Evolutionary conservation across 1,140 invertebrate species (phyloP), one percentile per base, ranked within the genome.

Genomic region (Nebria ingens): DNA sequence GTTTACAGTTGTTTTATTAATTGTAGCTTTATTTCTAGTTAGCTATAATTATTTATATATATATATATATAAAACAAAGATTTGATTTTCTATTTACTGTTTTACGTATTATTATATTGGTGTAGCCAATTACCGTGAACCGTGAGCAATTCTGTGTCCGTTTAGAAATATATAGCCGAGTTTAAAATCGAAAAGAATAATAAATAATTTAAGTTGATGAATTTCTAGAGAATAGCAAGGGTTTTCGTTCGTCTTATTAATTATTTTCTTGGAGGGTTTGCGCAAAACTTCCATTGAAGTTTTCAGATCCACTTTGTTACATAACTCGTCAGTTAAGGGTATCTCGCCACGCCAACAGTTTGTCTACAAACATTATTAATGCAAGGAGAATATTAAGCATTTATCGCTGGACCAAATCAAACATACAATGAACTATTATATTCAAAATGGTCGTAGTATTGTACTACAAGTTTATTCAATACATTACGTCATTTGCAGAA

Each of bases 351-450:
- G 25, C 25, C n/a, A n/a, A 29, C 25, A 45, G 40, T 45, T 45
- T 45, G 40, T 17, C 40, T 4, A 45, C 40, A 17, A 45, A 45
- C 40, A 17, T 45, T 45, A 45, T 45, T 45, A 45, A 17, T 17
- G 40, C 17, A 45, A 9, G 17, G 40, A 4, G 15, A 11, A 45
- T 45, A 45, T 17, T 17, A 11, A 45, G 9, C 40, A 45, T 45
- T 45, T 45, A 45, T 45, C 40, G 40, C 40, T 45, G 40, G 40
- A 45, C 40, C 40, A 45, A 45, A 45, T 45, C 40, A 45, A 17
- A 45, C 15, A 45, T 17, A 45, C 40, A 45, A 45, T 45, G 40
- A 45, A 45, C 40, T 45, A 45, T 45, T 45, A 45, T 45, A 45
- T 45, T 11, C 40, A 45, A 45, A 45, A 45, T 45, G 40, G 40